Evolutionary conservation across 2,888 invertebrate species (phyloP), one percentile per base, ranked within the genome.

Genomic region (Trichopria drosophilae): DNA sequence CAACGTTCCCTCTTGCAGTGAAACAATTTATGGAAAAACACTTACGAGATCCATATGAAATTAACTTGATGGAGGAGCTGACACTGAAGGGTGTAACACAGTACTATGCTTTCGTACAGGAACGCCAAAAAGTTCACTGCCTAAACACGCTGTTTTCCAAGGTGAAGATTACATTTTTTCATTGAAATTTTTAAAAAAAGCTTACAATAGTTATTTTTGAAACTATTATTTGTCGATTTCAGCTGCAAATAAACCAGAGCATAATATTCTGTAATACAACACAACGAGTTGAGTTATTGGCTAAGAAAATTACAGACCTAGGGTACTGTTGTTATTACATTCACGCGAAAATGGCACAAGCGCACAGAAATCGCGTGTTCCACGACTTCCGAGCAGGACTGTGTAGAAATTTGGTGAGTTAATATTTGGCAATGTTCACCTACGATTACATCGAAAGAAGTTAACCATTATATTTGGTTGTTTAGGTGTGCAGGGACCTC

Each of bases 221-320:
- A n/a, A n/a, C n/a, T n/a, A n/a, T n/a, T n/a, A n/a, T n/a, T n/a
- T n/a, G n/a, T n/a, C n/a, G 23, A 7, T 62, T 80, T 80, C 57
- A 93, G 90, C 84, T 99, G 77, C 98, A 98, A 86, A 98, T 98
- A 76, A 97, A 95, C 81, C 99, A 99, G 84, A 97, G 98, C 69
- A 99, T 99, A 73, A 99, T 99, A 78, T 99, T 99, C 82, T 99
- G 99, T 81, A 99, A 99, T 81, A 97, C 97, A 59, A 98, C 99
- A 66, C 98, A 99, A 79, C 88, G 99, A 68, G 99, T 99, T 62
- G 99, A 99, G 79, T 81, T 99, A 67, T 81, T 99, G 66, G 99
- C 99, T 36, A 99, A 99, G 82, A 99, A 99, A 80, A 99, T 99
- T 70, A 99, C 98, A 20, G 99, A 99, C 79, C 84, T 99, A 68